Evolutionary conservation across 2,888 invertebrate species (phyloP).

Genomic region (Ptilodon capucinus): DNA sequence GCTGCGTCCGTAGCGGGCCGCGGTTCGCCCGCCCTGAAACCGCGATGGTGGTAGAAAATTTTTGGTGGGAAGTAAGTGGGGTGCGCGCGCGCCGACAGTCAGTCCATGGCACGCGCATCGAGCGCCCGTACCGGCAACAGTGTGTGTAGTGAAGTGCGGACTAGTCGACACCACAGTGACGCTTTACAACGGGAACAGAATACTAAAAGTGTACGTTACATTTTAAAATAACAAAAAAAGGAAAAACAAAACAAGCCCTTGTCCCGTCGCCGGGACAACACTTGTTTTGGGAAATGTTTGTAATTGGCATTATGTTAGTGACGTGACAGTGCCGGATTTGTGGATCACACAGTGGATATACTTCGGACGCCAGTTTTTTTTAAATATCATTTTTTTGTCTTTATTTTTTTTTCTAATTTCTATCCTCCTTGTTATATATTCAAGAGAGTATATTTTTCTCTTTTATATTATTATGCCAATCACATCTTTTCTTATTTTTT

Average conservation of each 20-base stretch:
- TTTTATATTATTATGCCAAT: constrained; percentile 77
- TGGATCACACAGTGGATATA: constrained; percentile 67
- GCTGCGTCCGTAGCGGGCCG: constrained; percentile 66
- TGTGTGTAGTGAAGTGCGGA: constrained; percentile 57
- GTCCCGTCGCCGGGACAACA: constrained; percentile 41
- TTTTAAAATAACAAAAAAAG: constrained; percentile 31
- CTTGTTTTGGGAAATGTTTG: constrained; percentile 68
- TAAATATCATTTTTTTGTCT: constrained; percentile 32
- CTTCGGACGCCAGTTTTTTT: constrained; percentile 60
- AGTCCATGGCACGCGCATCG: constrained; percentile 65
- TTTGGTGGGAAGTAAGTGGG: constrained; percentile 81
- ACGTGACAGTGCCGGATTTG: constrained; percentile 68
- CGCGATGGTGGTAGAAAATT: constrained; percentile 75
- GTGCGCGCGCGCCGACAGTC: constrained; percentile 78
- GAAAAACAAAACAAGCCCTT: constrained; percentile 47
- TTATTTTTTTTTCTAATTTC: constrained; percentile 37
- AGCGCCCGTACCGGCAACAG: constrained; percentile 61
- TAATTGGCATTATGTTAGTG: constrained; percentile 81
- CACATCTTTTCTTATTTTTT: constrained; percentile 68
- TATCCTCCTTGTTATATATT: constrained; percentile 68
- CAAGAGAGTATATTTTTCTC: constrained; percentile 57
- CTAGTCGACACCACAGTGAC: constrained; percentile 55
- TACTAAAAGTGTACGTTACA: constrained; percentile 66
- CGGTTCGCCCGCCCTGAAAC: constrained; percentile 52
- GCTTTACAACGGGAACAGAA: constrained; percentile 42